Evolutionary conservation across 1,140 invertebrate species (phyloP).

Genomic region (Odontomachus brunneus): DNA sequence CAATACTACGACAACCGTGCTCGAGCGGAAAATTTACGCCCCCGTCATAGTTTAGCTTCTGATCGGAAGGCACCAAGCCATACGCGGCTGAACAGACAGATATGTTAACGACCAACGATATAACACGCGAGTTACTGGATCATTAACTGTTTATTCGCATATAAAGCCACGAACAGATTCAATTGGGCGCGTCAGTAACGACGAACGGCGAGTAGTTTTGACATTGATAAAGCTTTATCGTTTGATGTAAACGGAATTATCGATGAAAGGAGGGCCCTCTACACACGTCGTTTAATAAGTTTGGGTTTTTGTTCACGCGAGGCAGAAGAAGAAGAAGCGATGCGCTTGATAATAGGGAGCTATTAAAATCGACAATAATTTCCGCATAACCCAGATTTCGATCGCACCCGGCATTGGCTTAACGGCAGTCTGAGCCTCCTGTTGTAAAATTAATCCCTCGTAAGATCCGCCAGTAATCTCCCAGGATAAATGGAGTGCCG

Average conservation of each 20-base stretch:
- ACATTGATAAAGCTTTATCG: conserved; percentile 28
- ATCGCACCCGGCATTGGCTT: background rate
- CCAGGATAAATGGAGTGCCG: conserved; percentile 15
- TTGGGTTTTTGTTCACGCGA: too few species aligned
- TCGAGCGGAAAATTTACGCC: conserved; percentile 42
- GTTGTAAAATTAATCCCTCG: conserved; percentile 40
- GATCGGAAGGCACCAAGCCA: conserved; percentile 38
- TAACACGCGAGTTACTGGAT: conserved; percentile 16
- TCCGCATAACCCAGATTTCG: conserved; percentile 5
- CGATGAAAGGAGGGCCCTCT: too few species aligned
- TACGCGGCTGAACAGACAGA: conserved; percentile 20
- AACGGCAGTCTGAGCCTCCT: conserved; percentile 29
- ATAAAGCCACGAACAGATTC: conserved; percentile 44
- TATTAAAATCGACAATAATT: conserved; percentile 45
- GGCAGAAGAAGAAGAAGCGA: too few species aligned
- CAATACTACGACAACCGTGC: background rate
- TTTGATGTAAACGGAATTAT: background rate
- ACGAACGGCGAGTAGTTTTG: conserved; percentile 12
- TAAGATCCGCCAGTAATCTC: conserved; percentile 37
- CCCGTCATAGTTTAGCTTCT: conserved; percentile 32
- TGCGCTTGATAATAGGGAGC: too few species aligned
- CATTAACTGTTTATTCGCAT: conserved; percentile 51
- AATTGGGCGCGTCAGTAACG: conserved; percentile 37
- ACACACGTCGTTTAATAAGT: too few species aligned
- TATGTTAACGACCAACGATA: conserved; percentile 39